These are phyloP conservation scores for Osmerus mordax DNA, from an alignment of 2,113 vertebrate genomes.

Conservation along the genomic window DNA sequence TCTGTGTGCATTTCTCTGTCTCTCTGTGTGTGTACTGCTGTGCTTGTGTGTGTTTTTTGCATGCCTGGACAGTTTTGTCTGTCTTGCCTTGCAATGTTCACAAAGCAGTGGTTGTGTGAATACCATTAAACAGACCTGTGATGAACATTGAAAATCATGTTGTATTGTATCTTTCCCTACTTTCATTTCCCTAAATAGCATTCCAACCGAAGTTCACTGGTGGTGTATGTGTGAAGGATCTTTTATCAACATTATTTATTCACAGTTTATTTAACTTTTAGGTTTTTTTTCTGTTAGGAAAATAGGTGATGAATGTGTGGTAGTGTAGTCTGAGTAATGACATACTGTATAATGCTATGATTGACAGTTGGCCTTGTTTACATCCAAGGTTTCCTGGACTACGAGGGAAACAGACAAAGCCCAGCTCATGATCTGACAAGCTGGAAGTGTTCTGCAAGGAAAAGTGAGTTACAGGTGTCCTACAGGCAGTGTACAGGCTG, in stretches of 20 bases:
- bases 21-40: background rate
- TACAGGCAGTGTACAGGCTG: background rate
- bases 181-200: too few relatives aligned
- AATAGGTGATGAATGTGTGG: background rate
- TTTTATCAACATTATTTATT: too few relatives aligned
- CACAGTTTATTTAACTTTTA: background rate
- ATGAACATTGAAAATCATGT: too few relatives aligned
- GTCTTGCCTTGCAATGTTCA: too few relatives aligned
- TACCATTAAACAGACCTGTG: too few relatives aligned
- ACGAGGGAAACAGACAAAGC: conserved; percentile 44
- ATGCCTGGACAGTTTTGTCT: too few relatives aligned
- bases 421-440: conserved; percentile 27
- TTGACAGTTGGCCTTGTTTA: conserved; percentile 39
- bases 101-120: too few relatives aligned
- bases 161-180: background rate
- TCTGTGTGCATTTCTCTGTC: conserved; percentile 7
- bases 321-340: conserved; percentile 9
- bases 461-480: conserved; percentile 14
- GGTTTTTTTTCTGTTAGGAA: background rate
- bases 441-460: conserved; percentile 34
- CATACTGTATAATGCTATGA: conserved; percentile 16
- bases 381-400: conserved; percentile 39
- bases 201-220: too few relatives aligned
- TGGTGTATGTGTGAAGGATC: too few relatives aligned
- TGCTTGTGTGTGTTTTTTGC: background rate